Percentiles rank a stretch among this genome's conserved stretches.
Conservation (phyloP, 1,140 invertebrate genomes). For the Bombyx mori region ASM3026992v2 NC_085129.1:11182001-11182500, state of each 20-base stretch:
- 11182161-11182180: slow-evolving; percentile 6
- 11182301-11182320: slow-evolving; percentile 59
- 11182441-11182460: slow-evolving; percentile 52
- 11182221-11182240: not conserved
- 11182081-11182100: slow-evolving; percentile 16
- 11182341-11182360: slow-evolving; percentile 65
- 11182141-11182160: slow-evolving; percentile 7
- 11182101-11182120: slow-evolving; percentile 17
- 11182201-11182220: not conserved
- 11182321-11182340: slow-evolving; percentile 63
- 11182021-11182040: slow-evolving; percentile 18
- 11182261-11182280: slow-evolving; percentile 32
- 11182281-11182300: slow-evolving; percentile 37
- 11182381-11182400: slow-evolving; percentile 58
- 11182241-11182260: slow-evolving; percentile 13
- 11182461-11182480: slow-evolving; percentile 44
- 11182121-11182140: slow-evolving; percentile 23
- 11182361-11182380: slow-evolving; percentile 61
- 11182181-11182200: not conserved
- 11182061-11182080: slow-evolving; percentile 25
- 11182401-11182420: slow-evolving; percentile 49
- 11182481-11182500: slow-evolving; percentile 43
- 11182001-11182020: slow-evolving; percentile 25
- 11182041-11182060: slow-evolving; percentile 23
- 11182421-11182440: slow-evolving; percentile 58